A percentile compares a stretch with the other conserved stretches of the same genome.
Conservation (phyloP, 1,140 invertebrate genomes). For the Drosophila sp. region DNA sequence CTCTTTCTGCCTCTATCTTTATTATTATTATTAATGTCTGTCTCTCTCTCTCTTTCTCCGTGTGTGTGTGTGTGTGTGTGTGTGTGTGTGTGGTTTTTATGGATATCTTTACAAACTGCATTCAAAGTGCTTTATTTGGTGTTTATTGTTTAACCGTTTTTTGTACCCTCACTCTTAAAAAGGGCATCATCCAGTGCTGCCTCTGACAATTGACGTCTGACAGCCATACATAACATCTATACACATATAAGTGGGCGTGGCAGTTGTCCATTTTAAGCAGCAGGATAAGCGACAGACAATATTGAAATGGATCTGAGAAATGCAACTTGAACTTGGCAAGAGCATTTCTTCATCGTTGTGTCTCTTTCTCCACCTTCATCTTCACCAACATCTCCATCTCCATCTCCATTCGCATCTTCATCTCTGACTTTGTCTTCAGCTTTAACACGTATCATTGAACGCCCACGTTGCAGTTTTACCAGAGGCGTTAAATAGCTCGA, state of each 20-base stretch:
- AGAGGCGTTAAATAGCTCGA: slow-evolving; percentile 42
- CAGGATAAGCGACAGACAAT: neutral
- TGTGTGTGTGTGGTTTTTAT: slow-evolving; percentile 45
- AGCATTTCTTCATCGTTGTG: slow-evolving; percentile 12
- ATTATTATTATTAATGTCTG: slow-evolving; percentile 32
- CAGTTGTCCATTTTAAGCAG: slow-evolving; percentile 13
- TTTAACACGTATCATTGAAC: slow-evolving; percentile 21
- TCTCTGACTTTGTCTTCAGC: neutral
- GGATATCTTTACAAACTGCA: slow-evolving; percentile 65
- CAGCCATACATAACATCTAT: slow-evolving; percentile 9
- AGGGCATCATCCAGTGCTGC: slow-evolving; percentile 37
- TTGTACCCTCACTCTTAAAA: slow-evolving; percentile 65
- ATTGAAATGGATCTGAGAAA: neutral
- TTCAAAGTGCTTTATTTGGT: slow-evolving; percentile 73
- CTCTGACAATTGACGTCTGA: slow-evolving; percentile 34
- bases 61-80: slow-evolving; percentile 12
- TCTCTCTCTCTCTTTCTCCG: too few species aligned
- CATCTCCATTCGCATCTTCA: neutral
- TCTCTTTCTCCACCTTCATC: neutral
- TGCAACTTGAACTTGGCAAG: neutral
- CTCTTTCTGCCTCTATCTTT: slow-evolving; percentile 7
- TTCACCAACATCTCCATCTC: too few species aligned
- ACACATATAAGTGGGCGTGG: slow-evolving; percentile 41
- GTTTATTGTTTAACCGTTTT: slow-evolving; percentile 74
- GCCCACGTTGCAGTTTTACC: slow-evolving; percentile 36